Percentiles rank a stretch among this genome's conserved stretches.
These are phyloP conservation scores for Battus philenor DNA, from an alignment of 1,140 invertebrate species.

Conservation along the genomic window DNA sequence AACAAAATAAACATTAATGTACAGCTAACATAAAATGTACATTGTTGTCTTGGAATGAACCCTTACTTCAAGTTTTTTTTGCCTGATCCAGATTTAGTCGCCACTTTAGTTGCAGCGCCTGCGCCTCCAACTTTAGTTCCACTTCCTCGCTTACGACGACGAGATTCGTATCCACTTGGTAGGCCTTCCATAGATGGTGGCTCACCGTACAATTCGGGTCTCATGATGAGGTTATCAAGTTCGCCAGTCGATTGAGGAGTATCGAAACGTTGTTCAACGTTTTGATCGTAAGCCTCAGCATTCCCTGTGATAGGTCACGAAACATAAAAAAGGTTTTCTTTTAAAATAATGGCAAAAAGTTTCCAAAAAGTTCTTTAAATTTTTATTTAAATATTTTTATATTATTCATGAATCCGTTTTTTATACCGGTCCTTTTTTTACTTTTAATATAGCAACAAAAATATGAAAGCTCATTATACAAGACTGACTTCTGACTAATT, in stretches of 20 bases:
- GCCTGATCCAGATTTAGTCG: slow-evolving; percentile 60
- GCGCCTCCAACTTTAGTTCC: slow-evolving; percentile 64
- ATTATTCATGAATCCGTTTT: too few relatives aligned
- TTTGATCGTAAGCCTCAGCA: slow-evolving; percentile 59
- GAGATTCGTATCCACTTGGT: slow-evolving; percentile 47
- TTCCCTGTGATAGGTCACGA: slow-evolving; percentile 52
- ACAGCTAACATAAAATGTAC: background rate
- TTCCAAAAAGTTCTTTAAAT: too few relatives aligned
- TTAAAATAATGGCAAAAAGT: too few relatives aligned
- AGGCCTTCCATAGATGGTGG: slow-evolving; percentile 67
- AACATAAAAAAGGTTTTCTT: slow-evolving; percentile 1
- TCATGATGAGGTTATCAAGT: slow-evolving; percentile 70
- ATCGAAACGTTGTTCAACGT: slow-evolving; percentile 55
- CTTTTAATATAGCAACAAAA: too few relatives aligned
- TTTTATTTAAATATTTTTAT: too few relatives aligned
- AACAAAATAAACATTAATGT: slow-evolving; percentile 15
- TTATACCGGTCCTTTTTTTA: too few relatives aligned
- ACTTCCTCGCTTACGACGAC: slow-evolving; percentile 59
- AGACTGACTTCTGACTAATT: too few relatives aligned
- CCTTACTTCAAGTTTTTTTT: slow-evolving; percentile 67
- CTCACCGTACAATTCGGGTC: slow-evolving; percentile 70
- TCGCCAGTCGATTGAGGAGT: slow-evolving; percentile 53
- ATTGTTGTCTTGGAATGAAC: background rate
- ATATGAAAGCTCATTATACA: too few relatives aligned
- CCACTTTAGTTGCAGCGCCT: slow-evolving; percentile 65